Evolutionary conservation across 2,888 invertebrate genomes (phyloP).

Genomic region (Nematopogon swammerdamellus): DNA sequence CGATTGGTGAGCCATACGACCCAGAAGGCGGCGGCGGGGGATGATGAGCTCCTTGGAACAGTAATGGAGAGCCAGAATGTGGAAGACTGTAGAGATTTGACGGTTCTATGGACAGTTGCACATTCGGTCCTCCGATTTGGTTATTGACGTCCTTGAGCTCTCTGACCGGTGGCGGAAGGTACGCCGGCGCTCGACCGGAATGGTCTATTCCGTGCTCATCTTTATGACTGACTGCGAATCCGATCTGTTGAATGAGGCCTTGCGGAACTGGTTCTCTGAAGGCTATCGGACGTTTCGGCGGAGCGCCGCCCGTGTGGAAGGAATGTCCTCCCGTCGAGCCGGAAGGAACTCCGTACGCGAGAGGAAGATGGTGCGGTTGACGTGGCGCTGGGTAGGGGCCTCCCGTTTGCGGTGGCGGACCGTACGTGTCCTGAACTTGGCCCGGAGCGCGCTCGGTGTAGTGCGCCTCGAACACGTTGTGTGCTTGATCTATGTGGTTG

Average conservation of each 20-base stretch:
- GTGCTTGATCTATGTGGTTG: conserved; percentile 46
- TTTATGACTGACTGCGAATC: conserved; percentile 60
- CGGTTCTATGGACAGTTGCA: conserved; percentile 46
- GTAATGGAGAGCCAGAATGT: conserved; percentile 37
- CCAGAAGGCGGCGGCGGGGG: conserved; percentile 23
- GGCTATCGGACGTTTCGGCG: conserved; percentile 61
- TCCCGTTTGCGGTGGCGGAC: conserved; percentile 32
- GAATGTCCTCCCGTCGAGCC: conserved; percentile 26
- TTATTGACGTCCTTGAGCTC: conserved; percentile 47
- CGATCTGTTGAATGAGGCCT: conserved; percentile 65
- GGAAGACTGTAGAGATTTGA: conserved; percentile 52
- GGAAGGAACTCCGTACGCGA: conserved; percentile 40
- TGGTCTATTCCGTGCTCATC: conserved; percentile 58
- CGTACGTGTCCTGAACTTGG: conserved; percentile 17
- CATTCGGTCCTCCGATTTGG: conserved; percentile 23
- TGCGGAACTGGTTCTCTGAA: conserved; percentile 73
- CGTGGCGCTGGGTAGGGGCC: conserved; percentile 31
- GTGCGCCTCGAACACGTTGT: conserved; percentile 49
- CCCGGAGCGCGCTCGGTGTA: conserved; percentile 30
- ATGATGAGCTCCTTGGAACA: conserved; percentile 30
- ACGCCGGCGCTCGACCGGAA: conserved; percentile 44
- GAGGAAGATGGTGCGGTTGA: conserved; percentile 28
- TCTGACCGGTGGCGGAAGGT: conserved; percentile 64
- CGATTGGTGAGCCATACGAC: conserved; percentile 41
- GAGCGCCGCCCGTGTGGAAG: conserved; percentile 31